phyloP scores from a whole-genome alignment of 2,797 vertebrate species.

The Callimico goeldii region DNA sequence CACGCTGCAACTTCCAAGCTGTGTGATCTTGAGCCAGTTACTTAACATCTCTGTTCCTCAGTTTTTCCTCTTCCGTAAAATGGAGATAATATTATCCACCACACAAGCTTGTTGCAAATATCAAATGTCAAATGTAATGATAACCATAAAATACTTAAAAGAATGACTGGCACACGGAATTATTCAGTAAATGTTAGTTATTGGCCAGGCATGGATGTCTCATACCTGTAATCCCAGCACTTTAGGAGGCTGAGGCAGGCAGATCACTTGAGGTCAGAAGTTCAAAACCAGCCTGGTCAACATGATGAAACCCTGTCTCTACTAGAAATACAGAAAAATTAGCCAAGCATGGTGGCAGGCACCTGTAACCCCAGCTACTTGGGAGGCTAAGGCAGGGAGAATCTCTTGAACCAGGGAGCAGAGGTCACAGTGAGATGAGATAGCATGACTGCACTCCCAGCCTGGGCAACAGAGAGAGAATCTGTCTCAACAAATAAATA shows the following conservation, averaged over 20 bases:
- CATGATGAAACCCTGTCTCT: not conserved
- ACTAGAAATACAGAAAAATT: not conserved
- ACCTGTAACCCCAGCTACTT: not conserved
- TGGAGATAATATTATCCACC: not conserved
- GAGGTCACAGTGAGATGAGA: not conserved
- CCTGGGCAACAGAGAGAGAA: not conserved
- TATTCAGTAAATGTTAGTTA: not conserved
- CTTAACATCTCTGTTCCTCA: conserved; percentile 16
- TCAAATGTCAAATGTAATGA: conserved; percentile 22
- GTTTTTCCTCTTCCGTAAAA: conserved; percentile 1
- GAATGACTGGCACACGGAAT: not conserved
- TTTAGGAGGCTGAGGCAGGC: not conserved
- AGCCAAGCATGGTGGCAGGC: not conserved
- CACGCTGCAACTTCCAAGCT: not conserved
- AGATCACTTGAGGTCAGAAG: not conserved
- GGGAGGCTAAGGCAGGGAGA: not conserved
- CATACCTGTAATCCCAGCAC: not conserved
- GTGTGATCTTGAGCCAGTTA: not conserved
- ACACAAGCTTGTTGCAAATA: not conserved
- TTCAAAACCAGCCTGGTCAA: not conserved
- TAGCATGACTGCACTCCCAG: not conserved
- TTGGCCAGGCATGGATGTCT: not conserved
- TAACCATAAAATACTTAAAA: not conserved
- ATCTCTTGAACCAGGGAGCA: not conserved
- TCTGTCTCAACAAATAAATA: not conserved